Evolutionary conservation across 1,140 invertebrate genomes (phyloP).

Genomic region (Drosophila punjabiensis): DNA sequence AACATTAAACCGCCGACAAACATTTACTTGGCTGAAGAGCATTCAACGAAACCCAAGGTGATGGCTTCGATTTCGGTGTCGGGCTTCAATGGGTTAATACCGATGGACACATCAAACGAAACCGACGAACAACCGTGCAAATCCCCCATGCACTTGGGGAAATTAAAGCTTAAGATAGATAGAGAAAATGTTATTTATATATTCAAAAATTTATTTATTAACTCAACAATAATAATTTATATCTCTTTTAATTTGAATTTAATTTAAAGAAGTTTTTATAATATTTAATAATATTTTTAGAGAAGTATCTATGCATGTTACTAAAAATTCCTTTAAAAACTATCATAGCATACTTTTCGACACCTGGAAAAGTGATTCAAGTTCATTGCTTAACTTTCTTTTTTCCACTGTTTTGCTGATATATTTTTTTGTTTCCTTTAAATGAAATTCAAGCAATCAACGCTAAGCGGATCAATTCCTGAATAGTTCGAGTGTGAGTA

Average conservation of each 20-base stretch:
- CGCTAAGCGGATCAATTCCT: constrained; percentile 78
- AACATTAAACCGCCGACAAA: constrained; percentile 30
- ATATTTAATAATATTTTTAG: neutral
- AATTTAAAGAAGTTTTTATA: neutral
- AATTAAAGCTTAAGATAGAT: neutral
- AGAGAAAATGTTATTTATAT: neutral
- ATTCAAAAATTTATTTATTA: neutral
- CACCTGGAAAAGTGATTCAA: neutral
- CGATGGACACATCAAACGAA: constrained; percentile 61
- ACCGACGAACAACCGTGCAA: constrained; percentile 21
- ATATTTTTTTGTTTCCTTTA: constrained; percentile 38
- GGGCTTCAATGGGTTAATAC: constrained; percentile 40
- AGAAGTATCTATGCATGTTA: too few relatives aligned
- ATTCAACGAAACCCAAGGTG: constrained; percentile 16
- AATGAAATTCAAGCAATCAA: constrained; percentile 79
- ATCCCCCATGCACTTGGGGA: constrained; percentile 6
- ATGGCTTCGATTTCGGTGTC: constrained; percentile 15
- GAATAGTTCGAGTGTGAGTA: constrained; percentile 58
- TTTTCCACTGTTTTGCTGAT: neutral
- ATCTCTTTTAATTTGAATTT: neutral
- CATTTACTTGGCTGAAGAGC: constrained; percentile 27
- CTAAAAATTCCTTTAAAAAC: neutral
- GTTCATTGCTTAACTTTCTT: neutral
- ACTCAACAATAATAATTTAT: neutral
- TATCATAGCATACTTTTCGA: neutral